Evolutionary conservation across 2,113 vertebrate genomes (phyloP).

Genomic region (Pristiophorus japonicus): DNA sequence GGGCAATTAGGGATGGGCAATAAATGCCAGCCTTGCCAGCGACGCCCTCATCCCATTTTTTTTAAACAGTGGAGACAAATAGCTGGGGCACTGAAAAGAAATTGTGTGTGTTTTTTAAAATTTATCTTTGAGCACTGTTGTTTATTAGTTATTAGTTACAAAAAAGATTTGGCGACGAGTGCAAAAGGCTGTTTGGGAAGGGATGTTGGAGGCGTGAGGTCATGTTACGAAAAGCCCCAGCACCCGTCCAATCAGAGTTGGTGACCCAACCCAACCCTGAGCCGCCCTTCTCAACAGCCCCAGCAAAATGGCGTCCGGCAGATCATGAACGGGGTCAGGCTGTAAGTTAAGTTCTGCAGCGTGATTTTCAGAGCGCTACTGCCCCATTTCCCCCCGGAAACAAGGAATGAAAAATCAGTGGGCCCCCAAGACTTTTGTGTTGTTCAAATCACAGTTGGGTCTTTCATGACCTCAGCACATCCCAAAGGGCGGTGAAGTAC

Average conservation of each 20-base stretch:
- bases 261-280: not conserved
- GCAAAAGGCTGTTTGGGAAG: not conserved
- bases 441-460: not conserved
- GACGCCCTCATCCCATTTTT: no score
- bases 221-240: not conserved
- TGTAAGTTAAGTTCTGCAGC: not conserved
- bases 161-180: not conserved
- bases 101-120: no score
- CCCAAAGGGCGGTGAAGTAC: not conserved
- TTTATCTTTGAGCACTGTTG: not conserved
- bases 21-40: no score
- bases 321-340: no score
- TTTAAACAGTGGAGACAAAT: not conserved
- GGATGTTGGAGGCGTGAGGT: not conserved
- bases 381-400: no score
- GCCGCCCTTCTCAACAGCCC: no score
- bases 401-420: not conserved
- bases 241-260: no score
- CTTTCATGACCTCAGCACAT: not conserved
- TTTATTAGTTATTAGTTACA: not conserved
- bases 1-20: no score
- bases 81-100: not conserved
- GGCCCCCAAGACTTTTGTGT: no score
- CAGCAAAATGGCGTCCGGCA: no score
- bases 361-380: not conserved